Base-by-base conservation (phyloP, 2,888 invertebrate genomes). In the Chloroclysta siterata region DNA sequence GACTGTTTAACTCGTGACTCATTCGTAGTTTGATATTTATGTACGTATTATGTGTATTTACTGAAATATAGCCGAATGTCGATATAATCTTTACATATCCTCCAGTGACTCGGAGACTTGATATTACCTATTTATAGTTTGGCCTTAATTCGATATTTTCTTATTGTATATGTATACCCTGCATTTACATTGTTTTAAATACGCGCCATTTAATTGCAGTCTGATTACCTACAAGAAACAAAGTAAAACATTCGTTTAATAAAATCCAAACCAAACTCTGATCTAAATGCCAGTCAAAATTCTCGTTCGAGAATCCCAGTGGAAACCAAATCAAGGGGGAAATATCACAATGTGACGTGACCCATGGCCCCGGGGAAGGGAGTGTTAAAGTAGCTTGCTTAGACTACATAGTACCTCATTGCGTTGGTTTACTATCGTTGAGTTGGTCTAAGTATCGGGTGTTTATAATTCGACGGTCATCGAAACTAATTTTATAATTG, bases 321-420 rank as follows among this genome's bases (percentile, higher is more conserved):
- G 96, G 95, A 96, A 96, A 96, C 96, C 96, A 96, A 96, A 96
- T 96, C 96, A 95, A 95, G 94, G 50, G 94, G 94, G 89, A 95
- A 46, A 95, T 94, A 95, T 95, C 95, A 95, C 95, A 91, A 87
- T 92, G 94, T 93, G 94, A 95, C 95, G 95, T 95, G 95, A 94
- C 95, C 94, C 93, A 91, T 91, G 87, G 93, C 92, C 94, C 82
- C 82, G 81, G 86, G 86, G 81, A 41, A 82, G 81, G 85, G 85
- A 85, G 85, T 83, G 86, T 83, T 42, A 81, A 81, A 76, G 81
- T 80, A 84, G 80, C 82, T 76, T 33, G 33, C 22, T 79, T 53
- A 15, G 29, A 79, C 82, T 74, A 82, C 78, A 79, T 79, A 83
- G 80, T 77, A 83, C 22, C 22, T 22, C 1, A 77, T 80, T 78